A percentile compares a stretch with the other conserved stretches of the same genome.
Conservation (phyloP, 2,797 vertebrate species). For the Phyllotis vaccarum region DNA sequence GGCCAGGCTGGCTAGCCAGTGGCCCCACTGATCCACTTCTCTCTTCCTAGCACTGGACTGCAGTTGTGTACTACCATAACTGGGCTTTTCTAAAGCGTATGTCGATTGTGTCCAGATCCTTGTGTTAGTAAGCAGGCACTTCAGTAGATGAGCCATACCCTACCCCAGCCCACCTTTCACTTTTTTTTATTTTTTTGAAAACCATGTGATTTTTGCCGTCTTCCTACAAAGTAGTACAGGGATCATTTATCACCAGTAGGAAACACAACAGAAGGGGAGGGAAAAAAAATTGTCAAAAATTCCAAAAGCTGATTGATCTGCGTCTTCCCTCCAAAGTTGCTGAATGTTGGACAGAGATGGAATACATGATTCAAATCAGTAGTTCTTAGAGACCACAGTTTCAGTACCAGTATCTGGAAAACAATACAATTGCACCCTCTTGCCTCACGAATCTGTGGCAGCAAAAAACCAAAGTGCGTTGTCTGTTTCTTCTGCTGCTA, state of each 20-base stretch:
- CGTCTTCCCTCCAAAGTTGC: neutral
- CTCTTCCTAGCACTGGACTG: neutral
- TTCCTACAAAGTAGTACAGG: neutral
- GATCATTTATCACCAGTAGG: neutral
- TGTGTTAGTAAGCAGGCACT: neutral
- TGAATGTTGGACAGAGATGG: neutral
- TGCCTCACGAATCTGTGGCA: neutral
- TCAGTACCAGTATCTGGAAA: neutral
- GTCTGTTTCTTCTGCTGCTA: neutral
- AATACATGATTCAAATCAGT: neutral
- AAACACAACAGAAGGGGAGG: neutral
- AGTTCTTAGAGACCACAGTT: neutral
- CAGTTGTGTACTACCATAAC: neutral
- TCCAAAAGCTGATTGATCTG: neutral
- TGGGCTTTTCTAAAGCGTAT: too few species aligned
- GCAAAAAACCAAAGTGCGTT: too few species aligned
- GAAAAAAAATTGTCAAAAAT: neutral
- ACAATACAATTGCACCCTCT: neutral
- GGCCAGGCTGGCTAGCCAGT: neutral
- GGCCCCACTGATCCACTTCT: too few species aligned
- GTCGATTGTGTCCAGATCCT: neutral
- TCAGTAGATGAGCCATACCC: neutral
- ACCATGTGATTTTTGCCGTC: slow-evolving; percentile 9
- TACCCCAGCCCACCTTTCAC: neutral
- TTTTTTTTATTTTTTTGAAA: too few species aligned